phyloP scores from a whole-genome alignment of 2,113 vertebrate species.

The Cricetomys ansorgei region DNA sequence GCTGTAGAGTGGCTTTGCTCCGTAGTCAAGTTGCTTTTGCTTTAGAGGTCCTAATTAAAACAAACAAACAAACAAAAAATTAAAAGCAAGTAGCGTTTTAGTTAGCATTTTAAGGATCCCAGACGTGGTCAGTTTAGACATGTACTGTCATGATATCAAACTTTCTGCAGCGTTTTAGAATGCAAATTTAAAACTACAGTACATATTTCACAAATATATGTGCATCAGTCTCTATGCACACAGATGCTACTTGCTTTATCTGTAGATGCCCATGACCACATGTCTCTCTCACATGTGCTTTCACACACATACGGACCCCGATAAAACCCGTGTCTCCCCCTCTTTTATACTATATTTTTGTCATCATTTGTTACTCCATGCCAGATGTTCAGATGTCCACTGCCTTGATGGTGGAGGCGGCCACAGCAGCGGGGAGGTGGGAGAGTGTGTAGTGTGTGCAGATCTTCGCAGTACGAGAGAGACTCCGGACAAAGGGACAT shows the following conservation, averaged over 20 bases:
- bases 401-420: neutral
- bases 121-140: neutral
- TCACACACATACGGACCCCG: neutral
- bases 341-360: neutral
- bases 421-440: neutral
- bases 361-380: neutral
- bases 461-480: neutral
- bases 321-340: neutral
- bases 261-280: too few species aligned
- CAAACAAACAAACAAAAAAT: too few species aligned
- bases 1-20: neutral
- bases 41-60: neutral
- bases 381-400: neutral
- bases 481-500: neutral
- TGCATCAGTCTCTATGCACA: neutral
- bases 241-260: neutral
- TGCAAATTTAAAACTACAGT: neutral
- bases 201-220: neutral
- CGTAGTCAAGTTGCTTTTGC: conserved; percentile 8
- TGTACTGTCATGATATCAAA: neutral
- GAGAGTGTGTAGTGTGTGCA: too few species aligned
- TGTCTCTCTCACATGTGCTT: neutral
- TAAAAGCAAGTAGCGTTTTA: neutral
- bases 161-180: neutral
- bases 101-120: neutral